Evolutionary conservation across 2,113 vertebrate genomes (phyloP).

Genomic region (Stomatorhinus ivindoensis): DNA sequence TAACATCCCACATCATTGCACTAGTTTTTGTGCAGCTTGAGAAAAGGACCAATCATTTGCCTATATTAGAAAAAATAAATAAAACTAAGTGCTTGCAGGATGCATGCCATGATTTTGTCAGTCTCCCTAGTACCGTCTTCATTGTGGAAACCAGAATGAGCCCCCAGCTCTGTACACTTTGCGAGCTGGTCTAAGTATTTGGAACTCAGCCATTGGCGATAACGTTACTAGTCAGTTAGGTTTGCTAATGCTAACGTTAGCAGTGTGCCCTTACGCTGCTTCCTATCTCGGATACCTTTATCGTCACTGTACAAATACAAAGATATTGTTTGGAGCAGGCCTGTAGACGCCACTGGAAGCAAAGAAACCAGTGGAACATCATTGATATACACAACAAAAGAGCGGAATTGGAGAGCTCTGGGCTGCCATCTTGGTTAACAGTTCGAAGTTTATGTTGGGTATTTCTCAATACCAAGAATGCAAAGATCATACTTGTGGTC

Average conservation of each 20-base stretch:
- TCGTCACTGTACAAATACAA: neutral
- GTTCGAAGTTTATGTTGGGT: neutral
- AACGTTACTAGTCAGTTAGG: neutral
- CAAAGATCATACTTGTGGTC: neutral
- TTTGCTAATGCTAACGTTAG: neutral
- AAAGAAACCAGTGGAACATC: neutral
- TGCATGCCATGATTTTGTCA: neutral
- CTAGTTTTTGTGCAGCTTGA: neutral
- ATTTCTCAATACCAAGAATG: neutral
- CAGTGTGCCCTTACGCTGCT: neutral
- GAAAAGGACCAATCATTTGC: neutral
- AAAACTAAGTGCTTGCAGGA: neutral
- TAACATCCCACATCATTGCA: neutral
- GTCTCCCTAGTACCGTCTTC: neutral
- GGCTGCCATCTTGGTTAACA: neutral
- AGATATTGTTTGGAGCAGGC: neutral
- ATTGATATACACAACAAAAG: neutral
- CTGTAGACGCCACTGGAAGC: neutral
- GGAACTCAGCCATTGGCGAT: neutral
- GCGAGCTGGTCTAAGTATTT: neutral
- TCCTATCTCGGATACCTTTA: neutral
- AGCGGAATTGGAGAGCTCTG: neutral
- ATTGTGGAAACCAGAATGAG: neutral
- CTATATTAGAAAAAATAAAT: neutral
- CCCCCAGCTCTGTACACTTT: neutral